These are phyloP conservation scores for Schizopygopsis pylzovi DNA, from an alignment of 2,797 vertebrate genomes.

Conservation along the genomic window DNA sequence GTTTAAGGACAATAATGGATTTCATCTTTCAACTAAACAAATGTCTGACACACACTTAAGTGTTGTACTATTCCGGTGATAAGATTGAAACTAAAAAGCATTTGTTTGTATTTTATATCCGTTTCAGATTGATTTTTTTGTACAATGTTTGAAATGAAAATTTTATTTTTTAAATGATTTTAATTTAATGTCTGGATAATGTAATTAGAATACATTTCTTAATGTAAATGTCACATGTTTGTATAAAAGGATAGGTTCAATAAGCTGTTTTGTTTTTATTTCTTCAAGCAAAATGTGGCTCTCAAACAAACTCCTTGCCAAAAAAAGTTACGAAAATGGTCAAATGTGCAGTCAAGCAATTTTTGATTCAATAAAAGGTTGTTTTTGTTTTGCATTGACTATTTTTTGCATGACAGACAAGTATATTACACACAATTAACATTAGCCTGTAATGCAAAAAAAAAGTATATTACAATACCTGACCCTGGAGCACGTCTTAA, in stretches of 20 bases:
- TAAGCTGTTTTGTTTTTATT: not conserved
- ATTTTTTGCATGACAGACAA: not conserved
- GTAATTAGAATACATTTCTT: conserved; percentile 50
- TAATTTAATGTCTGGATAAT: conserved; percentile 46
- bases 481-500: too few species aligned
- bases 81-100: conserved; percentile 16
- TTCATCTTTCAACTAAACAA: not conserved
- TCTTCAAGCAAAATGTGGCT: not conserved
- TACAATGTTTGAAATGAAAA: conserved; percentile 46
- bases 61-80: not conserved
- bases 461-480: not conserved
- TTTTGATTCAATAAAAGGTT: not conserved
- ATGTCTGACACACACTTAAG: too few species aligned
- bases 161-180: conserved; percentile 31
- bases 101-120: conserved; percentile 29
- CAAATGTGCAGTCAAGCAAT: not conserved
- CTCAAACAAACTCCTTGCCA: not conserved
- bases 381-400: not conserved
- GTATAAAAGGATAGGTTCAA: not conserved
- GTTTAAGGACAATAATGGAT: not conserved
- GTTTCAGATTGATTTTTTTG: not conserved
- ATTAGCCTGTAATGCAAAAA: not conserved
- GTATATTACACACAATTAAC: not conserved
- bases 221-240: not conserved
- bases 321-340: not conserved